phyloP scores from a whole-genome alignment of 2,797 vertebrate genomes.

The Melanotaenia parkinsoni region DNA sequence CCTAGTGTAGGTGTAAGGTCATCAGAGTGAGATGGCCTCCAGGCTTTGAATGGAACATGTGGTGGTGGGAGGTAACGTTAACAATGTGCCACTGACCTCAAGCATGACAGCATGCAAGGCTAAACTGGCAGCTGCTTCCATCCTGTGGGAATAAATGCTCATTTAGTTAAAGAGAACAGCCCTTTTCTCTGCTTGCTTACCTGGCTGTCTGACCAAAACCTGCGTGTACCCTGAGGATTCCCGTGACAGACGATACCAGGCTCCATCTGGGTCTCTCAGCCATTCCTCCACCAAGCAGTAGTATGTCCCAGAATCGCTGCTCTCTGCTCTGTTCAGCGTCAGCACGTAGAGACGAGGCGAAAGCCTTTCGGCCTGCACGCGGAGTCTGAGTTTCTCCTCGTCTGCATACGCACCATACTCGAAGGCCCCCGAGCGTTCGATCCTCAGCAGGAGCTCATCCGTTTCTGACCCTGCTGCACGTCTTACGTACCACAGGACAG shows the following conservation, averaged over 20 bases:
- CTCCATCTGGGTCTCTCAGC: constrained; percentile 93
- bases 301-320: constrained; percentile 93
- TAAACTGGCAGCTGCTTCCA: constrained; percentile 31
- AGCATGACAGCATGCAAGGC: constrained; percentile 18
- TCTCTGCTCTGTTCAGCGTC: constrained; percentile 91
- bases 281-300: constrained; percentile 98
- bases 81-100: constrained; percentile 33
- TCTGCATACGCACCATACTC: constrained; percentile 93
- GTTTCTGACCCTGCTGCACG: constrained; percentile 86
- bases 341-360: constrained; percentile 83
- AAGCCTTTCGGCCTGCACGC: constrained; percentile 90
- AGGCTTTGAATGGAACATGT: constrained; percentile 19
- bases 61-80: constrained; percentile 13
- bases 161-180: constrained; percentile 24
- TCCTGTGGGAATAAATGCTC: constrained; percentile 25
- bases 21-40: constrained; percentile 36
- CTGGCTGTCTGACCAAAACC: constrained; percentile 91
- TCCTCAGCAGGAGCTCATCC: constrained; percentile 93
- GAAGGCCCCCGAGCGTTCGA: constrained; percentile 88
- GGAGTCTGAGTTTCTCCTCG: constrained; percentile 89
- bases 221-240: constrained; percentile 91
- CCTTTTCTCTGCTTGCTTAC: constrained; percentile 73
- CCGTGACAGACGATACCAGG: constrained; percentile 92
- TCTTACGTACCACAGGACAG: constrained; percentile 94
- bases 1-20: constrained; percentile 54